These are phyloP conservation scores for Philhelius pedissequus DNA, from an alignment of 2,888 invertebrate species.

Conservation along the genomic window DNA sequence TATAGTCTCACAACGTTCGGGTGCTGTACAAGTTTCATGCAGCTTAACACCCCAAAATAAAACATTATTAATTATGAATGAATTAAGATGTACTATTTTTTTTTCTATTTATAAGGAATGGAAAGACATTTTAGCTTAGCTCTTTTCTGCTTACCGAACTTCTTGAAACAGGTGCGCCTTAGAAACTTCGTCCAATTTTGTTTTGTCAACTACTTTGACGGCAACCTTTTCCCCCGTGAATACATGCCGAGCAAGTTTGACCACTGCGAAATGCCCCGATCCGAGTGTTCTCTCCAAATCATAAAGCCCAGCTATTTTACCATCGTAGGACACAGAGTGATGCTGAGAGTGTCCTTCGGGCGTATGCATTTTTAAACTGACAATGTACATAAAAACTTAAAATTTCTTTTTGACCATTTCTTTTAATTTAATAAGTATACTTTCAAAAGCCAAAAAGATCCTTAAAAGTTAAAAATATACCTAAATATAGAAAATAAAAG, in stretches of 20 bases:
- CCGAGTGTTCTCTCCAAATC: slow-evolving; percentile 98
- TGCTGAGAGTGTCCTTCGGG: slow-evolving; percentile 45
- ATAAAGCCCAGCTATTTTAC: slow-evolving; percentile 97
- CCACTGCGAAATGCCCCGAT: slow-evolving; percentile 98
- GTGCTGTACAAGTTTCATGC: slow-evolving; percentile 99
- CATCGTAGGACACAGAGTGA: slow-evolving; percentile 82
- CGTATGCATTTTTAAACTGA: slow-evolving; percentile 63
- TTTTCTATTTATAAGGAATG: slow-evolving; percentile 41
- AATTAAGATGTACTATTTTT: neutral
- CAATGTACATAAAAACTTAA: slow-evolving; percentile 3
- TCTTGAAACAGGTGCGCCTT: slow-evolving; percentile 97
- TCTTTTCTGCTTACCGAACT: slow-evolving; percentile 81
- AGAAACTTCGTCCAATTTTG: slow-evolving; percentile 96
- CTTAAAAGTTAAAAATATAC: neutral
- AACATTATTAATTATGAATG: neutral
- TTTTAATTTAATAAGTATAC: neutral
- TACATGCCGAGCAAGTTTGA: slow-evolving; percentile 98
- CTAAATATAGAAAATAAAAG: neutral
- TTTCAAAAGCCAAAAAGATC: neutral
- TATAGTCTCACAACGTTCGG: slow-evolving; percentile 98
- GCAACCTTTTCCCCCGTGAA: slow-evolving; percentile 99
- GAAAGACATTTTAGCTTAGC: neutral
- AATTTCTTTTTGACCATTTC: neutral
- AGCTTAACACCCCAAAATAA: slow-evolving; percentile 80
- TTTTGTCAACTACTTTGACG: slow-evolving; percentile 99